Evolutionary conservation across 1,140 invertebrate genomes (phyloP), one percentile per base, ranked within the genome.

Genomic region (Aricia agestis): DNA sequence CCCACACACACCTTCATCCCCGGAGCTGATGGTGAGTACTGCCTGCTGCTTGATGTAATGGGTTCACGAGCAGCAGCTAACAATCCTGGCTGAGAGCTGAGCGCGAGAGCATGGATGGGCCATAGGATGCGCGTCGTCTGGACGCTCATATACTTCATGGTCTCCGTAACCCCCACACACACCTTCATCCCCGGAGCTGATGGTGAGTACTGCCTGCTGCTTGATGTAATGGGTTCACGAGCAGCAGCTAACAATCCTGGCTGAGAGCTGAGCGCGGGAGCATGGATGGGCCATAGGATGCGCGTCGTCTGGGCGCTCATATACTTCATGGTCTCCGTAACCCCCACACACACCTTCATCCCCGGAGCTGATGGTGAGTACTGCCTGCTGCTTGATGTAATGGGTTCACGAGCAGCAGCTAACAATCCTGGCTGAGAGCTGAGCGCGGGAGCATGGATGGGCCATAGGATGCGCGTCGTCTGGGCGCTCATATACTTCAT

Each of bases 221-320:
- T 36, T 36, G 36, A 36, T 36, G 45, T 13, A 42, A 25, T 36
- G 36, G 25, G 25, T 25, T 25, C 25, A 25, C 25, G 25, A 25
- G 25, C 25, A 25, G 25, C 25, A 25, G 25, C 25, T 3, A 25
- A 25, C 25, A 25, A 3, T 25, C 25, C 25, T 25, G 25, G 25
- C 25, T 25, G 3, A 25, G 25, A 25, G 25, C 25, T 25, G 25
- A 25, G n/a, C 25, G 18, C 17, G 19, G 59, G 59, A 63, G 59
- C 19, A 25, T 63, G 59, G 19, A 63, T 63, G 19, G 59, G 11
- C 59, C 59, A 25, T 63, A 63, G 59, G 59, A 63, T 63, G 59
- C 59, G 17, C 59, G 18, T 63, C 59, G 59, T 17, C 59, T 63
- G 59, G 59, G 59, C 59, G 59, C 59, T 63, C 19, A 63, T 63